Base-by-base conservation (phyloP, 2,888 invertebrate species). In the Dexiosoma caninum region DNA sequence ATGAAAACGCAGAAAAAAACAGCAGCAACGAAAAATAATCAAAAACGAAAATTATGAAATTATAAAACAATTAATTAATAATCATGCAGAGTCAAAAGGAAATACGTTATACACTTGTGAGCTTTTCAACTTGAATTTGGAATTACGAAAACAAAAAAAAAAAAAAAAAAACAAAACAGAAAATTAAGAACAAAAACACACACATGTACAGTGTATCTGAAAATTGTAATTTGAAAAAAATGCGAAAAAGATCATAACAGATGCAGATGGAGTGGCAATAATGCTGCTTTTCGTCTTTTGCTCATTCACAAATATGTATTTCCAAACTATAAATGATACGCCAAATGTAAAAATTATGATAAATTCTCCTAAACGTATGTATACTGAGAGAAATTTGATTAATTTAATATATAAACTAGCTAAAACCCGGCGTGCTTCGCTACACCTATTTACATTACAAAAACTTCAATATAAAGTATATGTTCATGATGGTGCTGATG, bases 81-180 rank as follows among this genome's bases (percentile, higher is more conserved):
- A 81, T 59, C 77, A 81, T 77, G 81, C 81, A 69, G 81, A 81
- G 81, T 32, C 67, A 81, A 74, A 75, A 77, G 81, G 81, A 81
- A 81, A 66, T 77, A 72, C 67, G 35, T 53, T 66, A 37, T 64
- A 44, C 75, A 74, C 79, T 79, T 75, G 72, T 57, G 71, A n/a
- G 77, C 67, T 71, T 72, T 76, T 81, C 81, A 81, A 81, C 77
- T 81, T 81, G 81, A 81, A 76, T 72, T 81, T 53, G 19, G 27
- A 57, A 72, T 76, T 70, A 46, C 40, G 37, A 75, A 75, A n/a
- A n/a, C n/a, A n/a, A n/a, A n/a, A n/a, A n/a, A n/a, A n/a, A n/a
- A n/a, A n/a, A n/a, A n/a, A n/a, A n/a, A n/a, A n/a, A n/a, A n/a
- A n/a, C n/a, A n/a, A n/a, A n/a, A n/a, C n/a, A n/a, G n/a, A n/a